Conservation (phyloP, 2,888 invertebrate genomes). For the Shargacucullia verbasci region DNA sequence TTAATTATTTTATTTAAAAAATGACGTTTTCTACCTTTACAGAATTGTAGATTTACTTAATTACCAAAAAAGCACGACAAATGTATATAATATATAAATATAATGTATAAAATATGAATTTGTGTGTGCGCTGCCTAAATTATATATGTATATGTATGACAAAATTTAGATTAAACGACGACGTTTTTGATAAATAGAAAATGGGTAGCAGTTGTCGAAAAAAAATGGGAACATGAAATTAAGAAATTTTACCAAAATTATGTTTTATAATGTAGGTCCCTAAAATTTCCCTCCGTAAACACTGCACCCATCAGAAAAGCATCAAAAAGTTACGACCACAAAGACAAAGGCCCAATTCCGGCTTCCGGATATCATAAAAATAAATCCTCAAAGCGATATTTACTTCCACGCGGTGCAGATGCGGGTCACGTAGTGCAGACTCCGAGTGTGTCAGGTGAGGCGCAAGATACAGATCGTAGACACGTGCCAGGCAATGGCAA, state of each 20-base stretch:
- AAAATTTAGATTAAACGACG: too few relatives aligned
- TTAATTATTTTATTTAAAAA: too few relatives aligned
- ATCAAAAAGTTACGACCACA: slow-evolving; percentile 25
- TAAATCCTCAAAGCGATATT: slow-evolving; percentile 62
- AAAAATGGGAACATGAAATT: too few relatives aligned
- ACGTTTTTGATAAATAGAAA: neutral
- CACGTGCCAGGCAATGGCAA: slow-evolving; percentile 65
- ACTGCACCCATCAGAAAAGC: slow-evolving; percentile 22
- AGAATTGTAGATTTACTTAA: too few relatives aligned
- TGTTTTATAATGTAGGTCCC: neutral
- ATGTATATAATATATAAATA: too few relatives aligned
- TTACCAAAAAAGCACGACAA: too few relatives aligned
- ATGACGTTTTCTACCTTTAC: too few relatives aligned
- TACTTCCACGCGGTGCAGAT: slow-evolving; percentile 64
- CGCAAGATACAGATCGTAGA: slow-evolving; percentile 76
- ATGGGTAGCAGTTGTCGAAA: too few relatives aligned
- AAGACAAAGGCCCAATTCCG: slow-evolving; percentile 34
- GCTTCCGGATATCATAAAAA: slow-evolving; percentile 42
- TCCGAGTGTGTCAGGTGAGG: slow-evolving; percentile 75
- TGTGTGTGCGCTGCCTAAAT: too few relatives aligned
- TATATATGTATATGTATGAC: too few relatives aligned
- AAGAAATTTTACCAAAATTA: too few relatives aligned
- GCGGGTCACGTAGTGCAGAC: slow-evolving; percentile 72
- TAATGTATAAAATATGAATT: too few relatives aligned
- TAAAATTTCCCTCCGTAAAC: slow-evolving; percentile 10